These are phyloP conservation scores for Mormoops blainvillei DNA, from an alignment of 2,113 vertebrate genomes.

Conservation along the genomic window DNA sequence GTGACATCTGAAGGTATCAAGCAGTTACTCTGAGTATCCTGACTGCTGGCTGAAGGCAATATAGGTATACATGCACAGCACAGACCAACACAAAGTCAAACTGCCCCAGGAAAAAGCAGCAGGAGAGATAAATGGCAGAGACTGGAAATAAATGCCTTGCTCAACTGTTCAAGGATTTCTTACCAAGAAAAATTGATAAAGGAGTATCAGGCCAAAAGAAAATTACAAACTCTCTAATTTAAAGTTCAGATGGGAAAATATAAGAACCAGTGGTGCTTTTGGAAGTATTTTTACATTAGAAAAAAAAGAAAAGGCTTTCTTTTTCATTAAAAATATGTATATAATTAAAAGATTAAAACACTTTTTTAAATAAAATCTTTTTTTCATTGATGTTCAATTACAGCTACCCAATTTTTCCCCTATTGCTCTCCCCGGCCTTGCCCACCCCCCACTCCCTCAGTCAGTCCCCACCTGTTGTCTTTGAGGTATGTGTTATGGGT, in stretches of 20 bases:
- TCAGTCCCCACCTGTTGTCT: too few relatives aligned
- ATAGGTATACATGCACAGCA: fast-evolving
- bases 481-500: neutral
- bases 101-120: neutral
- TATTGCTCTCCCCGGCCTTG: too few relatives aligned
- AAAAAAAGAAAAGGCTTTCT: neutral
- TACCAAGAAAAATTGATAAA: neutral
- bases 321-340: neutral
- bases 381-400: too few relatives aligned
- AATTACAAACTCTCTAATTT: neutral
- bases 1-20: neutral
- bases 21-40: neutral
- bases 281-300: neutral
- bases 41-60: neutral
- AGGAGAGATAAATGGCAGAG: neutral
- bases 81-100: neutral
- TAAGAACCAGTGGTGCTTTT: neutral
- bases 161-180: neutral
- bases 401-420: too few relatives aligned
- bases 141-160: neutral
- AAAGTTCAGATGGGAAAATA: neutral
- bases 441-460: too few relatives aligned
- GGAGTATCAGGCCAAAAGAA: neutral
- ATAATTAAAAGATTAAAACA: neutral
- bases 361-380: too few relatives aligned